Evolutionary conservation across 2,888 invertebrate genomes (phyloP).

Genomic region (Meteorus cinctellus): DNA sequence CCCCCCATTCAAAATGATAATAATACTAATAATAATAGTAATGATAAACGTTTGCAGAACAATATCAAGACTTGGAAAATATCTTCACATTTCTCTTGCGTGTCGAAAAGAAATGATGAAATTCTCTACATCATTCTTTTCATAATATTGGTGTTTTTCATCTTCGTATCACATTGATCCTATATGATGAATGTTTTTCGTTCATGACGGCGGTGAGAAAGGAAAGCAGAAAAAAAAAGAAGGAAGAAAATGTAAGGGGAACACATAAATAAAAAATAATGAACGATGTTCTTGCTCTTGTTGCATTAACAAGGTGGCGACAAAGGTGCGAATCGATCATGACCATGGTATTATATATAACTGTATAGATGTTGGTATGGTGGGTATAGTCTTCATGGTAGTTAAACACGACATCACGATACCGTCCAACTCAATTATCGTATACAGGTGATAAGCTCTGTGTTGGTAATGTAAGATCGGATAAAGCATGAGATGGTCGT

Average conservation of each 20-base stretch:
- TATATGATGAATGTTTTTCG: not conserved
- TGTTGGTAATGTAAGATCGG: conserved; percentile 45
- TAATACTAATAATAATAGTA: not conserved
- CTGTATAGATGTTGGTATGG: not conserved
- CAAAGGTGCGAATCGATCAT: conserved; percentile 27
- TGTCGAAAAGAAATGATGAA: not conserved
- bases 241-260: not conserved
- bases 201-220: not conserved
- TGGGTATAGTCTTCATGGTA: conserved; percentile 32
- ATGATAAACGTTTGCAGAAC: not conserved
- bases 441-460: conserved; percentile 50
- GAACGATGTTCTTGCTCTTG: not conserved
- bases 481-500: conserved; percentile 51
- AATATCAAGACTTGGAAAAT: not conserved
- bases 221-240: no score
- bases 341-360: conserved; percentile 1
- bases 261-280: not conserved
- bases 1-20: not conserved
- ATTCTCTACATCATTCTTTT: not conserved
- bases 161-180: not conserved
- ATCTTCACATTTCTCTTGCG: not conserved
- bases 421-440: conserved; percentile 58
- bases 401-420: conserved; percentile 50
- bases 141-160: not conserved
- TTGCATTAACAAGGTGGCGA: conserved; percentile 31